Evolutionary conservation across 2,113 vertebrate genomes (phyloP).

Genomic region (Podarcis raffonei): DNA sequence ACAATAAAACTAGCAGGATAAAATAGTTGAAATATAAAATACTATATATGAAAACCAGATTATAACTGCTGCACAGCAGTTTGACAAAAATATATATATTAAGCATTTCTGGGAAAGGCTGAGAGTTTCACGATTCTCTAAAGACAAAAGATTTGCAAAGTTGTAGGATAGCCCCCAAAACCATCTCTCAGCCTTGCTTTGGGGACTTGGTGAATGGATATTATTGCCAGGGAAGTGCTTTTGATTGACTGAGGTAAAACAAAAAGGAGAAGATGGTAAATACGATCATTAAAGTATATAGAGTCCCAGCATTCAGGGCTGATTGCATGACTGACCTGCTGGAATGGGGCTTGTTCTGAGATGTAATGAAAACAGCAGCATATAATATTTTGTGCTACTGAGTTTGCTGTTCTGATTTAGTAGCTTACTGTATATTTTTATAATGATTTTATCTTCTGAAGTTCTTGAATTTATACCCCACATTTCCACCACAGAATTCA

Average conservation of each 20-base stretch:
- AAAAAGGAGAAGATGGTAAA: background rate
- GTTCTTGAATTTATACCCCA: background rate
- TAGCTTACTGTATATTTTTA: background rate
- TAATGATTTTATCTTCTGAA: background rate
- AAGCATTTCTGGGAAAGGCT: background rate
- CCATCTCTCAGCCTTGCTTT: background rate
- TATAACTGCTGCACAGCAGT: background rate
- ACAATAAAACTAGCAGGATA: background rate
- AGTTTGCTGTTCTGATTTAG: background rate
- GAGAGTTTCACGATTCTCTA: background rate
- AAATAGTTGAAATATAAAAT: background rate
- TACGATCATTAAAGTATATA: background rate
- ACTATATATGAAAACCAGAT: constrained; percentile 1
- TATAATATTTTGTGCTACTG: background rate
- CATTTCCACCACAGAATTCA: background rate
- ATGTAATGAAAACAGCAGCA: background rate
- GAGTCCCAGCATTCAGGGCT: background rate
- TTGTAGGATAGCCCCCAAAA: background rate
- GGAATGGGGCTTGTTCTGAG: background rate
- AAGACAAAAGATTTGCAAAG: background rate
- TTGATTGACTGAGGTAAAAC: background rate
- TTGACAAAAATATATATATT: background rate
- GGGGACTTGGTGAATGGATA: background rate
- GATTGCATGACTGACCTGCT: background rate
- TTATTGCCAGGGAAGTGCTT: background rate